phyloP scores from a whole-genome alignment of 2,797 vertebrate species.

The Pygocentrus nattereri region DNA sequence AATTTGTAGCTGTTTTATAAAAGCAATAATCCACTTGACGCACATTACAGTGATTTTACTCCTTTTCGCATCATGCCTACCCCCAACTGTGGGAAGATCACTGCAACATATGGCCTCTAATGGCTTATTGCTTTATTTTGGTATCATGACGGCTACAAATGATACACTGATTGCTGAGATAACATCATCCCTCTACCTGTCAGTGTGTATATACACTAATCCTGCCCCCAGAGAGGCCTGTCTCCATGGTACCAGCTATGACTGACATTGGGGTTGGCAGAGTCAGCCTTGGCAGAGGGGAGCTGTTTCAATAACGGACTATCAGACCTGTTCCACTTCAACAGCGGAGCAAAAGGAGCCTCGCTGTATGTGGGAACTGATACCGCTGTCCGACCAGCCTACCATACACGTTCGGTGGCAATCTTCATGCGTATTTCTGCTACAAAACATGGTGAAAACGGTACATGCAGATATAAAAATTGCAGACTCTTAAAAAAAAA shows the following conservation, averaged over 20 bases:
- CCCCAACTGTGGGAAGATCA: not conserved
- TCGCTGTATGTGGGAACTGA: constrained; percentile 7
- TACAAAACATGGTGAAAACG: not conserved
- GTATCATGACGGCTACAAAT: constrained; percentile 29
- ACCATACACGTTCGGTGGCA: not conserved
- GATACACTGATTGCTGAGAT: constrained; percentile 43
- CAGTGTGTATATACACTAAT: constrained; percentile 43
- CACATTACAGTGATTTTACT: no score
- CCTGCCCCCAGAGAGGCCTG: constrained; percentile 29
- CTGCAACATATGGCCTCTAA: not conserved
- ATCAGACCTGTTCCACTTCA: constrained; percentile 26
- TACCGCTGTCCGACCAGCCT: not conserved
- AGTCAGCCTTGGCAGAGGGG: constrained; percentile 16
- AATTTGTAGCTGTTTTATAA: not conserved
- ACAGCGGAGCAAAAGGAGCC: not conserved
- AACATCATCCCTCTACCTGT: constrained; percentile 32
- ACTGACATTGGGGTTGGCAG: constrained; percentile 44
- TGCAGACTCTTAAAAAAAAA: no score
- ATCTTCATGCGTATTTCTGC: not conserved
- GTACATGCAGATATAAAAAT: not conserved
- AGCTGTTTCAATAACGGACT: constrained; percentile 25
- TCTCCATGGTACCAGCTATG: constrained; percentile 30
- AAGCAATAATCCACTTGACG: no score
- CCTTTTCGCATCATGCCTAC: no score
- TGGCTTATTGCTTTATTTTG: not conserved